Evolutionary conservation across 2,888 invertebrate species (phyloP).

Genomic region (Torymus texanus): DNA sequence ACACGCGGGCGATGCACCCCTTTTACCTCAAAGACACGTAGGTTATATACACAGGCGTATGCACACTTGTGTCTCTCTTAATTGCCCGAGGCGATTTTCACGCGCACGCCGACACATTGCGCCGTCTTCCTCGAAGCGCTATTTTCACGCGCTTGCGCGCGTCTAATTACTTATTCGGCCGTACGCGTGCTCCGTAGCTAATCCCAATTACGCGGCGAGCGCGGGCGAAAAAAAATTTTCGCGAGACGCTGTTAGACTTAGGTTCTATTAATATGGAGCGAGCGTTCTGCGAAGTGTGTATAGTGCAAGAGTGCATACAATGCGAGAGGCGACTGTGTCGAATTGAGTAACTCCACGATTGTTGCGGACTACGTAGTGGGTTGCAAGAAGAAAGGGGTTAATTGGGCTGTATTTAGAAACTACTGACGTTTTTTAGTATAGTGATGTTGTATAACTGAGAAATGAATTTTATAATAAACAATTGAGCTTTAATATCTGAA

Average conservation of each 20-base stretch:
- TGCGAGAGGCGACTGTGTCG: no score
- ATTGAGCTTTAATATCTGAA: no score
- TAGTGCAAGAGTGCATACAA: neutral
- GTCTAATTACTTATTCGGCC: conserved; percentile 37
- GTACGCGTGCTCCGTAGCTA: neutral
- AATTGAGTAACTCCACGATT: no score
- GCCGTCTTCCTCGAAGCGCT: conserved; percentile 22
- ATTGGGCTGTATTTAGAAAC: no score
- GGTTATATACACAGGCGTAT: neutral
- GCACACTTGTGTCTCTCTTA: neutral
- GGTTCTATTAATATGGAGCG: no score
- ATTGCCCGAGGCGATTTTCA: conserved; percentile 28
- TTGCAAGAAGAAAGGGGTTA: no score
- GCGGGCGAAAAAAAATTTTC: neutral
- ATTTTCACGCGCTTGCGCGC: conserved; percentile 13
- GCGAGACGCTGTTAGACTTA: neutral
- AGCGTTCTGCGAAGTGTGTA: conserved; percentile 5
- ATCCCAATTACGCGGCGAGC: conserved; percentile 10
- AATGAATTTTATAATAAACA: no score
- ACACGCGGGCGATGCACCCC: no score
- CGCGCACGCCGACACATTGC: neutral
- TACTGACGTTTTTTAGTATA: no score
- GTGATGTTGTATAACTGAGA: no score
- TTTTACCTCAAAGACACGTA: no score
- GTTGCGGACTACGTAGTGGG: no score